Conservation (phyloP, 1,140 invertebrate genomes). For the Dendrolimus punctatus region DNA sequence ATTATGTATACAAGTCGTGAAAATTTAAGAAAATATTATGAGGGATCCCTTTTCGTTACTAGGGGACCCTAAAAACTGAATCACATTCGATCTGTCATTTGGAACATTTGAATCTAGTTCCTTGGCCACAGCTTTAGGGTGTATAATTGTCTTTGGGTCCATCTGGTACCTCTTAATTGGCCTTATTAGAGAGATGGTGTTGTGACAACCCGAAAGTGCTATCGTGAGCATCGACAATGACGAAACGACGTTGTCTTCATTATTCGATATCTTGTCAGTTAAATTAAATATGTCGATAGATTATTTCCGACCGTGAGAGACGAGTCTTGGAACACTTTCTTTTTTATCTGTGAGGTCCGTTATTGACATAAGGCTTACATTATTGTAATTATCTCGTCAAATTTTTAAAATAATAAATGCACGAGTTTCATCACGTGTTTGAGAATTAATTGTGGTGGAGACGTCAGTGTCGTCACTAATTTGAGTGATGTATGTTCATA, state of each 20-base stretch:
- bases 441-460: no score
- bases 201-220: conserved; percentile 69
- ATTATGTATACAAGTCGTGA: no score
- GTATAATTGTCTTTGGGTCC: no score
- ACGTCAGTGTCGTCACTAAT: no score
- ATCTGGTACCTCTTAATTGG: conserved; percentile 53
- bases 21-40: no score
- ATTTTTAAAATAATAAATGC: conserved; percentile 20
- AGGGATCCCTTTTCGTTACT: no score
- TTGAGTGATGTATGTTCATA: no score
- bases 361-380: conserved; percentile 33
- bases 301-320: conserved; percentile 65
- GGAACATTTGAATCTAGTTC: no score
- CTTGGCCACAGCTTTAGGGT: no score
- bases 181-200: conserved; percentile 68
- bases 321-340: conserved; percentile 48
- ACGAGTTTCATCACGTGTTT: conserved; percentile 8
- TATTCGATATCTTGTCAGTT: conserved; percentile 70
- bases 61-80: no score
- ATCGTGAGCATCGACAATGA: conserved; percentile 70
- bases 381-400: conserved; percentile 34
- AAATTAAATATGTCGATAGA: conserved; percentile 71
- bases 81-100: no score
- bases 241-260: conserved; percentile 71
- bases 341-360: conserved; percentile 46